Evolutionary conservation across 2,888 invertebrate genomes (phyloP).

Genomic region (Chloromyia formosa): DNA sequence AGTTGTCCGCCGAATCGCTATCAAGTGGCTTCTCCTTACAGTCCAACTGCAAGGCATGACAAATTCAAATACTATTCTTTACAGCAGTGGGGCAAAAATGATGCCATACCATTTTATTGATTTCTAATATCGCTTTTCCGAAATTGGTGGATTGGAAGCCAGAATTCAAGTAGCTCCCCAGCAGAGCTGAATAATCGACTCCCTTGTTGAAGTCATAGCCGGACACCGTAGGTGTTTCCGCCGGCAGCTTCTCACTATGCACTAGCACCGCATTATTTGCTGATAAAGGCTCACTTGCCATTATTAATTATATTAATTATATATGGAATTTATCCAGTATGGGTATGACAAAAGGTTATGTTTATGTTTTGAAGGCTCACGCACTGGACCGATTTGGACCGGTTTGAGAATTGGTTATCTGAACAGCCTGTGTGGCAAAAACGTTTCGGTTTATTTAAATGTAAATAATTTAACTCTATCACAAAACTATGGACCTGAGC

Average conservation of each 20-base stretch:
- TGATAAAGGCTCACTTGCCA: constrained; percentile 61
- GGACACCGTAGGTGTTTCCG: constrained; percentile 73
- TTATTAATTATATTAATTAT: no score
- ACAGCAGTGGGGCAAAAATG: neutral
- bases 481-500: no score
- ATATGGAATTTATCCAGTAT: no score
- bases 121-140: constrained; percentile 88
- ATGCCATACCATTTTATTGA: constrained; percentile 82
- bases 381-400: no score
- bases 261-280: constrained; percentile 78
- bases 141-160: constrained; percentile 99
- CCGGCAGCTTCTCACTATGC: constrained; percentile 73
- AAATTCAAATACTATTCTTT: neutral
- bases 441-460: no score
- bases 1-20: constrained; percentile 71
- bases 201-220: constrained; percentile 96
- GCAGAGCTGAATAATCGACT: constrained; percentile 82
- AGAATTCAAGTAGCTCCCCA: constrained; percentile 79
- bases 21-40: constrained; percentile 75
- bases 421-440: no score
- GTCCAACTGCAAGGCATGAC: constrained; percentile 67
- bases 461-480: no score
- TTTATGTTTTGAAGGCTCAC: no score
- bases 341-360: no score
- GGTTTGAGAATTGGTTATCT: no score